phyloP scores from a whole-genome alignment of 2,888 invertebrate species.

The Leistus spinibarbis region DNA sequence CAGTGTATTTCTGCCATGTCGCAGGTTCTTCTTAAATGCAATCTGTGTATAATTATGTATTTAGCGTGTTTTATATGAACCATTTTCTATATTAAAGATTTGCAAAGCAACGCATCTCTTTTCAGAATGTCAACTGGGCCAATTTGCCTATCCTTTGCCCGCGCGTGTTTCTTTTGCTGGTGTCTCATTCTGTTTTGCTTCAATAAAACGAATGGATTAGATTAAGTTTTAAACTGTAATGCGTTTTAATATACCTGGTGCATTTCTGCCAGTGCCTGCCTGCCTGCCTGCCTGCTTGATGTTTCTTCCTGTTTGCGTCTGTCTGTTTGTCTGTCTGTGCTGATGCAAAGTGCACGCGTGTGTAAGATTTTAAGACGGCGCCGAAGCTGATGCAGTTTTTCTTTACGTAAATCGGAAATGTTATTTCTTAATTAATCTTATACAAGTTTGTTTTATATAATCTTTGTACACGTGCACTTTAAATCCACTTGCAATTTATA shows the following conservation, averaged over 20 bases:
- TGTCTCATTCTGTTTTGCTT: background rate
- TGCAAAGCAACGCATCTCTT: background rate
- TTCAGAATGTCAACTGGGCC: background rate
- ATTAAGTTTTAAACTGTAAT: constrained; percentile 23
- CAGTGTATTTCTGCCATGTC: background rate
- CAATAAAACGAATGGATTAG: constrained; percentile 12
- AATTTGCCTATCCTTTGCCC: background rate
- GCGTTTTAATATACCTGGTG: background rate
- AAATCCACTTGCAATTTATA: background rate
- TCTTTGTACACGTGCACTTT: background rate
- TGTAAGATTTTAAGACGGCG: background rate
- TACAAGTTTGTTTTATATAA: background rate
- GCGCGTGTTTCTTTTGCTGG: background rate
- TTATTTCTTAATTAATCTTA: constrained; percentile 19
- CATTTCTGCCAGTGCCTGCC: background rate
- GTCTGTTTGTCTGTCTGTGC: no score
- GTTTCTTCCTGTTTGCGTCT: no score
- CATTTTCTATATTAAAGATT: constrained; percentile 13
- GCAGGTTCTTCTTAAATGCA: background rate
- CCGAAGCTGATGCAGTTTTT: background rate
- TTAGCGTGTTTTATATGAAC: no score
- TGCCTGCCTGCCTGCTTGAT: no score
- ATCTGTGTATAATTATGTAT: background rate
- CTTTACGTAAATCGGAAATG: background rate
- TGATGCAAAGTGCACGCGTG: constrained; percentile 13